These are phyloP conservation scores for Ceyx cyanopectus DNA, from an alignment of 2,113 vertebrate species.

Conservation along the genomic window DNA sequence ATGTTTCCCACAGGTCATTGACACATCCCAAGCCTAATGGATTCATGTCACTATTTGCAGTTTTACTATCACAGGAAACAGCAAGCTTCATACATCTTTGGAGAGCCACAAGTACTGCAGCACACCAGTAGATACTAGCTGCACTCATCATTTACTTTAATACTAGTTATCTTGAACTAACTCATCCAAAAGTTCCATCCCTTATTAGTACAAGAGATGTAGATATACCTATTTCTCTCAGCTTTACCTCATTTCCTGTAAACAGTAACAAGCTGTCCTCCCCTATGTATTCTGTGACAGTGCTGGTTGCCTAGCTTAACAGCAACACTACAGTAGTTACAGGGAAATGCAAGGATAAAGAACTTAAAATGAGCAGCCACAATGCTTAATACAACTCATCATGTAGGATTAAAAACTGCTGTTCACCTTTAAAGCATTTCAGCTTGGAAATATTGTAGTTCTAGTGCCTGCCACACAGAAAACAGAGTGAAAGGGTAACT, in stretches of 20 bases:
- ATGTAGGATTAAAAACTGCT: not conserved
- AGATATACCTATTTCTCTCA: not conserved
- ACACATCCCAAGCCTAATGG: slow-evolving; percentile 45
- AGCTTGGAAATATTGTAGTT: not conserved
- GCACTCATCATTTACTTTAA: not conserved
- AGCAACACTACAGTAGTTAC: not conserved
- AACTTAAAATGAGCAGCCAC: not conserved
- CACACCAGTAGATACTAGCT: not conserved
- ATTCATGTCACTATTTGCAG: slow-evolving; percentile 54
- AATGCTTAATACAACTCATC: not conserved
- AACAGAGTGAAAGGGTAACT: not conserved
- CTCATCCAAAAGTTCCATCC: not conserved
- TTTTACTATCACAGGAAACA: slow-evolving; percentile 32
- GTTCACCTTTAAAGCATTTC: not conserved
- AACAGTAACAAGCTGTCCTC: not conserved
- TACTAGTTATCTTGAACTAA: not conserved
- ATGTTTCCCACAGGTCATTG: slow-evolving; percentile 53
- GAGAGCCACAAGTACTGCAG: not conserved
- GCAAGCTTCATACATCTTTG: not conserved
- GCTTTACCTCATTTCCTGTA: not conserved
- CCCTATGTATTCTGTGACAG: not conserved
- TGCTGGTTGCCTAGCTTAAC: not conserved
- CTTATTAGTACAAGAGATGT: not conserved
- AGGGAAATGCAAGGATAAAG: not conserved
- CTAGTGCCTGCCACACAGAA: not conserved